Percentiles rank a stretch among this genome's conserved stretches.
phyloP scores from a whole-genome alignment of 1,140 invertebrate species.

The Telenomus remus region DNA sequence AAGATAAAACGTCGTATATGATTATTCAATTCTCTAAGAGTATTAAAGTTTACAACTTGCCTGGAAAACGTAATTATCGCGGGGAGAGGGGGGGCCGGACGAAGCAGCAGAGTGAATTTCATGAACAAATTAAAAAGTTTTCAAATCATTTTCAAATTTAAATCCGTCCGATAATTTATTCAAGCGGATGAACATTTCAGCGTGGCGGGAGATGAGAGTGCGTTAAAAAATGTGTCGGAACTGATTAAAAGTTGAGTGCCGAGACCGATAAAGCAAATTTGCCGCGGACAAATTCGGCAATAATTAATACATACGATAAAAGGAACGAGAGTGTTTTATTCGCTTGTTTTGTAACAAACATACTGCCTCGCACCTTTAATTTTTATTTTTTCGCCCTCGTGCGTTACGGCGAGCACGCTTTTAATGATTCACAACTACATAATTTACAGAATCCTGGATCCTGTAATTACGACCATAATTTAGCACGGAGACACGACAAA shows the following conservation, averaged over 20 bases:
- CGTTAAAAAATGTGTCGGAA: background rate
- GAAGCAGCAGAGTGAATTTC: too few relatives aligned
- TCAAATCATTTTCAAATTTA: too few relatives aligned
- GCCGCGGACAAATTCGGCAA: conserved; percentile 20
- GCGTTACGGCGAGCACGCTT: conserved; percentile 15
- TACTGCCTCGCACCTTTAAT: too few relatives aligned
- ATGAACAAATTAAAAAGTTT: too few relatives aligned
- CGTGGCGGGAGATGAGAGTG: too few relatives aligned
- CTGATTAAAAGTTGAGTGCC: conserved; percentile 3
- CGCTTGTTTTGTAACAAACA: conserved; percentile 37
- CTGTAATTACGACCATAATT: conserved; percentile 46
- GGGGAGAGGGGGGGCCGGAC: too few relatives aligned
- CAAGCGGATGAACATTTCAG: too few relatives aligned
- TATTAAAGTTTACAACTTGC: conserved; percentile 15
- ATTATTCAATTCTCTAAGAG: conserved; percentile 17
- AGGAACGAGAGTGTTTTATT: too few relatives aligned
- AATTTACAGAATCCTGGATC: conserved; percentile 52
- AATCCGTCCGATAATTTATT: too few relatives aligned
- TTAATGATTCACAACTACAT: conserved; percentile 49
- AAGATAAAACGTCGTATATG: too few relatives aligned
- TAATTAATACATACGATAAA: too few relatives aligned
- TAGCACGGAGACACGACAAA: conserved; percentile 36
- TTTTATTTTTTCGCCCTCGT: conserved; percentile 16
- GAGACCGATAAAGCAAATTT: conserved; percentile 12
- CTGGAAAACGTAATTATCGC: too few relatives aligned